phyloP scores from a whole-genome alignment of 2,888 invertebrate genomes.

The Alentia gelatinosa region DNA sequence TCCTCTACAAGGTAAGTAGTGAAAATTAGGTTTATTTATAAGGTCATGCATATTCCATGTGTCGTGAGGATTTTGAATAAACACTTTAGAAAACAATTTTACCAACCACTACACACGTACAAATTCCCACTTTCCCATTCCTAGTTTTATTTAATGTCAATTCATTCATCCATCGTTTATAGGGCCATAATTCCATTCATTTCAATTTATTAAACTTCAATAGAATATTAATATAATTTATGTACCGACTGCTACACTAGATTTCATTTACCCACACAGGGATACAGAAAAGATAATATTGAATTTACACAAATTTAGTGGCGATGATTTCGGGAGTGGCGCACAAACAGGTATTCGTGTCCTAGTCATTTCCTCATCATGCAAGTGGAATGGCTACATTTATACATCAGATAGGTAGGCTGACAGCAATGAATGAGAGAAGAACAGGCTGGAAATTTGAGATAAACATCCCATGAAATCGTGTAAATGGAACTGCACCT shows the following conservation, averaged over 20 bases:
- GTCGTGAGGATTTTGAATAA: not conserved
- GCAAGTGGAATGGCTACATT: too few relatives aligned
- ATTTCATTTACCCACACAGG: too few relatives aligned
- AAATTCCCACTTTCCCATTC: not conserved
- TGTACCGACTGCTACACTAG: too few relatives aligned
- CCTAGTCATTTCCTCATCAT: too few relatives aligned
- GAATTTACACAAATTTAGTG: too few relatives aligned
- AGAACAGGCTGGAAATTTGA: not conserved
- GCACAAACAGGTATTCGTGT: too few relatives aligned
- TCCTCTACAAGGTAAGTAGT: not conserved
- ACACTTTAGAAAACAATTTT: not conserved
- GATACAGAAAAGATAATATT: too few relatives aligned
- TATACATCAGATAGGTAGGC: not conserved
- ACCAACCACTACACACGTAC: not conserved
- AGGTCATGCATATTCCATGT: too few relatives aligned
- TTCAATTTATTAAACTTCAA: too few relatives aligned
- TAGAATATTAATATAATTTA: too few relatives aligned
- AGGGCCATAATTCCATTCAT: not conserved
- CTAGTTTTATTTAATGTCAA: not conserved
- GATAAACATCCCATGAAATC: too few relatives aligned
- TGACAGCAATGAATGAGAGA: not conserved
- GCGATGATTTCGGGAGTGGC: too few relatives aligned
- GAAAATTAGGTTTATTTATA: not conserved
- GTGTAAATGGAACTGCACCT: not conserved
- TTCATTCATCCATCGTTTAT: not conserved